Percentiles rank a stretch among this genome's conserved stretches.
These are phyloP conservation scores for Lamellibrachia columna DNA, from an alignment of 2,888 invertebrate species.

Conservation along the genomic window DNA sequence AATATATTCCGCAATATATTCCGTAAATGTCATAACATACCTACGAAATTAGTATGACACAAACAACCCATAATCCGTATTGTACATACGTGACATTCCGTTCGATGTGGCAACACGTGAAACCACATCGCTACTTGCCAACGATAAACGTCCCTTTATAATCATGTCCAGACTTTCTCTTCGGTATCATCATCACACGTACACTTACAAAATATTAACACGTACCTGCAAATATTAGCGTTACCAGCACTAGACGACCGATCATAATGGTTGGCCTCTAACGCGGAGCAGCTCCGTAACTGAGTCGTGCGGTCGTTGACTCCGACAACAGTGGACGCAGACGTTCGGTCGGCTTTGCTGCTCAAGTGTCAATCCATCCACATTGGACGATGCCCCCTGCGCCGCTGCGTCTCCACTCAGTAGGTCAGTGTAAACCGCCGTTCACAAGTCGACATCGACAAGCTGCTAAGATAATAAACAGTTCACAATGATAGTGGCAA, in stretches of 20 bases:
- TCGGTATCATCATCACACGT: not conserved
- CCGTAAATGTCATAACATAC: not conserved
- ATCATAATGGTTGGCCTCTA: not conserved
- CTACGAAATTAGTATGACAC: not conserved
- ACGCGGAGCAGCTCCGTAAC: not conserved
- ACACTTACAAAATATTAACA: not conserved
- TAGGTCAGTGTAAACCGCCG: not conserved
- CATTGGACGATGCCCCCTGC: constrained; percentile 1
- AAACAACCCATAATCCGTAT: not conserved
- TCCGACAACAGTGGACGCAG: not conserved
- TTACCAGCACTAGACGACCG: not conserved
- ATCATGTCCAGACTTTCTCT: not conserved
- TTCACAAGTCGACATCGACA: not conserved
- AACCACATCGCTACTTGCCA: not conserved
- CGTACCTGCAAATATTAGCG: not conserved
- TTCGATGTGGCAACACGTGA: not conserved
- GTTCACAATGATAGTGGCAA: not conserved
- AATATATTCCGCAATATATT: not conserved
- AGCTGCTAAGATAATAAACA: not conserved
- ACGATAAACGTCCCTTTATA: not conserved
- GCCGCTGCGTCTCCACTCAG: not conserved
- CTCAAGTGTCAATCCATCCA: not conserved
- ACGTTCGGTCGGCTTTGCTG: not conserved
- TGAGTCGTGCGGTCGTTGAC: not conserved
- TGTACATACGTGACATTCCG: not conserved